Evolutionary conservation across 1,140 invertebrate genomes (phyloP).

Genomic region (Lepidurus couesii): DNA sequence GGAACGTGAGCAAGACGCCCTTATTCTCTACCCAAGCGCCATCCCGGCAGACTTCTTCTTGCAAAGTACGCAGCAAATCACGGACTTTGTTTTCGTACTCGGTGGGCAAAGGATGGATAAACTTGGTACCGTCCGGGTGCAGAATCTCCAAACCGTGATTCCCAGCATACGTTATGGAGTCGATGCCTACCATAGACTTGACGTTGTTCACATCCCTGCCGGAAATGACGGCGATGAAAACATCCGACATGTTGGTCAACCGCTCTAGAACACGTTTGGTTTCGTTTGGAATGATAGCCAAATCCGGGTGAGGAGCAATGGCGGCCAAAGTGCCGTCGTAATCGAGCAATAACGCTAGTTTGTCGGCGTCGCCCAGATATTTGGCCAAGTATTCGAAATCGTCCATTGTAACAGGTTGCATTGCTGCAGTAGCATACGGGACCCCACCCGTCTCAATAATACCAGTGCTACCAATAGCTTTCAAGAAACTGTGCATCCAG

Average conservation of each 20-base stretch:
- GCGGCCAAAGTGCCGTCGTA: slow-evolving; percentile 85
- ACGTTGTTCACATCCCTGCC: slow-evolving; percentile 81
- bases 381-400: slow-evolving; percentile 80
- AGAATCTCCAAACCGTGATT: slow-evolving; percentile 84
- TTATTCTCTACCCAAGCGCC: slow-evolving; percentile 91
- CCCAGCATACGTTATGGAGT: slow-evolving; percentile 83
- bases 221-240: slow-evolving; percentile 81
- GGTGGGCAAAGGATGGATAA: slow-evolving; percentile 81
- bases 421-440: slow-evolving; percentile 45
- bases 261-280: slow-evolving; percentile 74
- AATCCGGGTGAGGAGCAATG: slow-evolving; percentile 79
- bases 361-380: slow-evolving; percentile 79
- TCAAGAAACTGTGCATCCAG: slow-evolving; percentile 82
- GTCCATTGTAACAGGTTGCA: slow-evolving; percentile 76
- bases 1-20: slow-evolving; percentile 77
- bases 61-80: slow-evolving; percentile 66
- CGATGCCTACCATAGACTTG: slow-evolving; percentile 81
- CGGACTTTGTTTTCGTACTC: slow-evolving; percentile 76
- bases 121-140: slow-evolving; percentile 82
- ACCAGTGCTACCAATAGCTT: slow-evolving; percentile 48
- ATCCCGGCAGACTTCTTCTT: slow-evolving; percentile 70
- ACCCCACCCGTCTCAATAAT: background rate
- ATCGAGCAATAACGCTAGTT: slow-evolving; percentile 75
- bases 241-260: slow-evolving; percentile 76
- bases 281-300: slow-evolving; percentile 74